phyloP scores from a whole-genome alignment of 1,140 invertebrate species.

The Nautilus pompilius region DNA sequence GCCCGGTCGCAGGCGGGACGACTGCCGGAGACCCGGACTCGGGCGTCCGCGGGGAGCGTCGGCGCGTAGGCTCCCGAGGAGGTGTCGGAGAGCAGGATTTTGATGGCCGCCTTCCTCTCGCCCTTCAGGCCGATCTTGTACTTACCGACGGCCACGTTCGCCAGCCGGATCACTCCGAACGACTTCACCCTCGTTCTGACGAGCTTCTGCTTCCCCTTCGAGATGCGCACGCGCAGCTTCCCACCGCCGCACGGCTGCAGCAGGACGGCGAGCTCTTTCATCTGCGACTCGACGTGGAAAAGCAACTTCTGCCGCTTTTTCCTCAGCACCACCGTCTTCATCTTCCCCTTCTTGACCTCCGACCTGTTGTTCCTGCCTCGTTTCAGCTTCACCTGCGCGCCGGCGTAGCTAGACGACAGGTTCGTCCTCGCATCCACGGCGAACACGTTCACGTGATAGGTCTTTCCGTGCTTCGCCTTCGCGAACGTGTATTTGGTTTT shows the following conservation, averaged over 20 bases:
- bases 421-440: conserved; percentile 36
- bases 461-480: conserved; percentile 28
- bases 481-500: conserved; percentile 41
- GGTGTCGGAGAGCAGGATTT: conserved; percentile 23
- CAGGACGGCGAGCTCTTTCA: conserved; percentile 11
- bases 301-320: conserved; percentile 8
- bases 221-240: conserved; percentile 13
- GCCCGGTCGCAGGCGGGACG: conserved; percentile 39
- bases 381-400: conserved; percentile 28
- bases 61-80: conserved; percentile 31
- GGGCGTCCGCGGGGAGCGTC: conserved; percentile 30
- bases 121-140: conserved; percentile 32
- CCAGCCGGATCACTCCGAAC: conserved; percentile 26
- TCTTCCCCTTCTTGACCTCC: conserved; percentile 23
- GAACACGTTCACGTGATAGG: conserved; percentile 51
- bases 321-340: conserved; percentile 20
- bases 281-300: not conserved
- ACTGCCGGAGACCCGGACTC: conserved; percentile 30
- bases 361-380: conserved; percentile 11
- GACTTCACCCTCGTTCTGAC: conserved; percentile 17
- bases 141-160: conserved; percentile 21
- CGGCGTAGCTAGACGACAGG: conserved; percentile 32
- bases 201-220: conserved; percentile 14
- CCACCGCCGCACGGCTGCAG: conserved; percentile 23
- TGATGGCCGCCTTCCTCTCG: conserved; percentile 14